phyloP scores from a whole-genome alignment of 2,113 vertebrate genomes.

The Fregetta grallaria region DNA sequence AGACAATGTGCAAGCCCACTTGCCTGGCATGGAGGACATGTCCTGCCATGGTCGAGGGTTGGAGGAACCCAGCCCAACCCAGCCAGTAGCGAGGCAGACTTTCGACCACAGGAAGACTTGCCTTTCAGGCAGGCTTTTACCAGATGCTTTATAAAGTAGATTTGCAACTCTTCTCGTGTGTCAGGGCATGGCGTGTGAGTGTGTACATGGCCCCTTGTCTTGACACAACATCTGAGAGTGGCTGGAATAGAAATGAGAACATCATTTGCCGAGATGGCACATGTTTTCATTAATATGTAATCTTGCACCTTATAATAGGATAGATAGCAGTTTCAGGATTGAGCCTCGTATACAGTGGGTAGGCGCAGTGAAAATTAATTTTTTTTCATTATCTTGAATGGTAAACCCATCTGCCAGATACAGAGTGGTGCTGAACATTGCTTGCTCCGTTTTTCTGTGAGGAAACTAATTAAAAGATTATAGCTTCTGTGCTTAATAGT shows the following conservation, averaged over 20 bases:
- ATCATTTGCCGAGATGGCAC: not conserved
- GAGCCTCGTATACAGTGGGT: slow-evolving; percentile 53
- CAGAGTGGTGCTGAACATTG: slow-evolving; percentile 54
- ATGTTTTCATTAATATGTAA: slow-evolving; percentile 25
- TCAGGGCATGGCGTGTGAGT: not conserved
- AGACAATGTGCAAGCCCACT: not conserved
- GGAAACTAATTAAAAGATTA: slow-evolving; percentile 33
- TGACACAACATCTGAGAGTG: not conserved
- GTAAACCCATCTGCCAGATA: slow-evolving; percentile 62
- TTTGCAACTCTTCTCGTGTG: not conserved
- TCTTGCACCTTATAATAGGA: slow-evolving; percentile 51
- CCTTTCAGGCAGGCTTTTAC: not conserved
- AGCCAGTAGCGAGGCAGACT: not conserved
- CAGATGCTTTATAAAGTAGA: not conserved
- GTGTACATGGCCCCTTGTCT: not conserved
- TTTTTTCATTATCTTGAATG: slow-evolving; percentile 61
- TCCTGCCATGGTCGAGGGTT: rapidly evolving
- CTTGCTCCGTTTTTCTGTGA: slow-evolving; percentile 63
- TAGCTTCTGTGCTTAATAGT: not conserved
- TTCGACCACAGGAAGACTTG: not conserved
- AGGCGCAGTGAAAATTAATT: slow-evolving; percentile 60
- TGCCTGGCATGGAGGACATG: not conserved
- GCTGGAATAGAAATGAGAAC: not conserved
- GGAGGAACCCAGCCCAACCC: not conserved
- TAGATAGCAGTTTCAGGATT: slow-evolving; percentile 55